Percentiles rank a stretch among this genome's conserved stretches.
phyloP scores from a whole-genome alignment of 2,888 invertebrate species.

The Mellilla xanthometata region DNA sequence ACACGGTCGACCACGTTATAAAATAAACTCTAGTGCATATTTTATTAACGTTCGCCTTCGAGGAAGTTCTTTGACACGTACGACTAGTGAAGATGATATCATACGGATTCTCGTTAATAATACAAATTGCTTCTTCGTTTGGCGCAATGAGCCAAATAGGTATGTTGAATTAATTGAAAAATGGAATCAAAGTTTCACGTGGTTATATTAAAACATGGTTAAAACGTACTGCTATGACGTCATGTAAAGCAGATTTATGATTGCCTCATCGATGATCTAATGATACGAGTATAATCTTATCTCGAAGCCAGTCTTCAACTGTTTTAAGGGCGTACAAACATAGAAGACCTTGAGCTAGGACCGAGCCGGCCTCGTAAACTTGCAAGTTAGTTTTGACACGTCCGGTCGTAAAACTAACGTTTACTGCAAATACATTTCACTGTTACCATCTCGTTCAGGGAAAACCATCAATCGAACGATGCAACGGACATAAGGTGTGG shows the following conservation, averaged over 20 bases:
- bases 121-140: too few relatives aligned
- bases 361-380: constrained; percentile 16
- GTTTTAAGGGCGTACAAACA: constrained; percentile 28
- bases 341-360: constrained; percentile 27
- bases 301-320: constrained; percentile 13
- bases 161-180: constrained; percentile 1
- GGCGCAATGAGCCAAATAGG: not conserved
- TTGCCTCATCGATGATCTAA: constrained; percentile 36
- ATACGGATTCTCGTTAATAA: not conserved
- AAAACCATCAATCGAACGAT: not conserved
- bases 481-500: not conserved
- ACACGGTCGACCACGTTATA: not conserved
- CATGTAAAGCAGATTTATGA: constrained; percentile 17
- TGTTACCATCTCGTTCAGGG: not conserved
- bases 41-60: constrained; percentile 4
- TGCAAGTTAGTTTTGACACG: constrained; percentile 10
- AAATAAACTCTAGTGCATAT: not conserved
- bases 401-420: constrained; percentile 15
- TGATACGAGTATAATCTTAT: constrained; percentile 31
- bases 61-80: constrained; percentile 13
- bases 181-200: constrained; percentile 20
- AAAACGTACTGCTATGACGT: constrained; percentile 18
- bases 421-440: constrained; percentile 7
- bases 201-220: constrained; percentile 19
- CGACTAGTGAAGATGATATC: constrained; percentile 9